phyloP scores from a whole-genome alignment of 2,113 vertebrate species.

The Hystrix brachyura region DNA sequence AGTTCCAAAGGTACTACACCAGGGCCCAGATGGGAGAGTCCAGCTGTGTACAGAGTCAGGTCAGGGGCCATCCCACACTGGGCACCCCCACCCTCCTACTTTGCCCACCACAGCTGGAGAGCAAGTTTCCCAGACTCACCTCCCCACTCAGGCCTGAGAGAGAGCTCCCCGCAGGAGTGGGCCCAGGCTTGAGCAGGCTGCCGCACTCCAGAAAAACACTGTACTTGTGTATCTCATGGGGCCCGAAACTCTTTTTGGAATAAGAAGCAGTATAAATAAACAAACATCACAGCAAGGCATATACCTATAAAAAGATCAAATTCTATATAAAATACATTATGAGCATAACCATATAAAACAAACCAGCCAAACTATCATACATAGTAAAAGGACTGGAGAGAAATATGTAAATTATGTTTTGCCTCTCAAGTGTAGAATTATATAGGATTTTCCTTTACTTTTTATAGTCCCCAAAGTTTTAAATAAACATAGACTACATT shows the following conservation, averaged over 20 bases:
- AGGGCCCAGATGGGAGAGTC: background rate
- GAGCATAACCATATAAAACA: slow-evolving; percentile 25
- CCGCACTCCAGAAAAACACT: background rate
- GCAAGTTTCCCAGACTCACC: background rate
- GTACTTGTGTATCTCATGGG: background rate
- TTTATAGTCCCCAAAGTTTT: slow-evolving; percentile 6
- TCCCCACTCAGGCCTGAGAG: background rate
- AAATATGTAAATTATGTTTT: slow-evolving; percentile 32
- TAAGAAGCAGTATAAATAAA: slow-evolving; percentile 40
- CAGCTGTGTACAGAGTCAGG: background rate
- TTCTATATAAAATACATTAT: slow-evolving; percentile 35
- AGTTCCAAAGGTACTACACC: background rate
- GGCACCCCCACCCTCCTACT: background rate
- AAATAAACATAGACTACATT: slow-evolving; percentile 44
- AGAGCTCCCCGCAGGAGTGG: background rate
- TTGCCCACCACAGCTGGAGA: background rate
- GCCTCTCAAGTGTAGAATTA: slow-evolving; percentile 54
- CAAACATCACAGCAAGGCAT: background rate
- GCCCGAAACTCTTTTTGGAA: background rate
- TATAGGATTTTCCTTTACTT: background rate
- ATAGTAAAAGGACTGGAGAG: background rate
- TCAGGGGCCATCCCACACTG: background rate
- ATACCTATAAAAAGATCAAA: slow-evolving; percentile 32
- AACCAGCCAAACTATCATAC: slow-evolving; percentile 25
- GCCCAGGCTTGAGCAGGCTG: background rate